Evolutionary conservation across 2,888 invertebrate genomes (phyloP).

Genomic region (Drosophila demipolita): DNA sequence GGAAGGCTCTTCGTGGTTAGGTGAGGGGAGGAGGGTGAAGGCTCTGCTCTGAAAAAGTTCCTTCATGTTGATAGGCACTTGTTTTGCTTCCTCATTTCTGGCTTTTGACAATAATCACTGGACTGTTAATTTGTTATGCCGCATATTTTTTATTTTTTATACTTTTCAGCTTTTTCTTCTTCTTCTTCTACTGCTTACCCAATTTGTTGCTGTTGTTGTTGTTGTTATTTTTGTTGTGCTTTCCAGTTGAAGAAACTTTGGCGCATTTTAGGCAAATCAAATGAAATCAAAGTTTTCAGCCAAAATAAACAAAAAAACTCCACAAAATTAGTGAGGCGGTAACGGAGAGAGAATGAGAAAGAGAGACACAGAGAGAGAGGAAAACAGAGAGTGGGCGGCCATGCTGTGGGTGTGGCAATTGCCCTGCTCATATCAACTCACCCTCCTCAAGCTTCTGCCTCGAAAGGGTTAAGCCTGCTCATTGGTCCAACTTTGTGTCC

Average conservation of each 20-base stretch:
- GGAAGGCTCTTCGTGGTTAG: neutral
- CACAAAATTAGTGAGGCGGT: constrained; percentile 12
- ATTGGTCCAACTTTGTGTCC: constrained; percentile 56
- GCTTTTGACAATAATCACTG: constrained; percentile 82
- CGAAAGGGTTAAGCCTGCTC: constrained; percentile 48
- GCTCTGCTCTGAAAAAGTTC: constrained; percentile 23
- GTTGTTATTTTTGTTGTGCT: constrained; percentile 46
- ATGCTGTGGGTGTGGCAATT: constrained; percentile 41
- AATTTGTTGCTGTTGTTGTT: constrained; percentile 3
- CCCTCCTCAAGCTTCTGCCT: constrained; percentile 24
- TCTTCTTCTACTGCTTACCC: constrained; percentile 14
- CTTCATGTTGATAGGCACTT: constrained; percentile 67
- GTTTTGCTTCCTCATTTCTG: constrained; percentile 65
- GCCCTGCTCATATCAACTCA: constrained; percentile 5
- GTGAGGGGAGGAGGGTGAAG: neutral
- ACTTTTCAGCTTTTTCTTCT: constrained; percentile 36
- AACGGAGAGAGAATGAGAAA: neutral
- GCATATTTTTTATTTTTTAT: constrained; percentile 49
- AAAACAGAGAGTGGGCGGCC: constrained; percentile 9
- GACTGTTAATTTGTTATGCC: constrained; percentile 81
- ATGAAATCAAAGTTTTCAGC: constrained; percentile 71
- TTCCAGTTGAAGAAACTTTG: constrained; percentile 82
- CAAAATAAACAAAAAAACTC: constrained; percentile 26
- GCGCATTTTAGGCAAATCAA: constrained; percentile 71
- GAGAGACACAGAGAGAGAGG: neutral